Percentiles rank a stretch among this genome's conserved stretches.
Evolutionary conservation across 2,888 invertebrate species (phyloP).

Genomic region (Tachina fera): DNA sequence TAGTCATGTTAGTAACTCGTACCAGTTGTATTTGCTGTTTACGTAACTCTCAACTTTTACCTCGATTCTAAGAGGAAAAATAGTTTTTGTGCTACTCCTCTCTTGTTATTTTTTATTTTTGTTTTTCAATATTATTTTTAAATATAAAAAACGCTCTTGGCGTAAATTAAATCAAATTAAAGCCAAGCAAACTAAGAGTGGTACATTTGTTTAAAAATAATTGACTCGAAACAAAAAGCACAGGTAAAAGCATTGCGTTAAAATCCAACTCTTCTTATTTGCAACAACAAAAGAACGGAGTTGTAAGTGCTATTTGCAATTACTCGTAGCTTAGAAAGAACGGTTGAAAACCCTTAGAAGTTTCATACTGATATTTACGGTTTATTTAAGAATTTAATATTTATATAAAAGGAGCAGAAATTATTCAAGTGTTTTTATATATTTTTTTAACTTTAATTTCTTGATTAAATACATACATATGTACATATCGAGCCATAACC

Average conservation of each 20-base stretch:
- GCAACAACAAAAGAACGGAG: neutral
- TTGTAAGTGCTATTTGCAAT: neutral
- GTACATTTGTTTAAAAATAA: constrained; percentile 21
- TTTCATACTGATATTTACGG: neutral
- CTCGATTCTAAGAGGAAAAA: neutral
- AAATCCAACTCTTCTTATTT: neutral
- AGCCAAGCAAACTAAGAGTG: constrained; percentile 53
- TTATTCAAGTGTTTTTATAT: no score
- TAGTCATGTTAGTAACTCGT: no score
- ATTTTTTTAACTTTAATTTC: no score
- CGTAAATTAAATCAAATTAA: constrained; percentile 69
- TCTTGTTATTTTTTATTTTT: constrained; percentile 2
- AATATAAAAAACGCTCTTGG: constrained; percentile 59
- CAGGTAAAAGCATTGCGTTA: neutral
- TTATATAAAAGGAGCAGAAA: no score
- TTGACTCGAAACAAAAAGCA: neutral
- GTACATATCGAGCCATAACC: no score
- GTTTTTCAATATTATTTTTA: constrained; percentile 32
- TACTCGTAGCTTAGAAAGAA: neutral
- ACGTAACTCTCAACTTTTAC: constrained; percentile 32
- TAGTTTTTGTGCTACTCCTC: neutral
- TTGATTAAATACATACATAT: no score
- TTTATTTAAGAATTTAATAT: neutral
- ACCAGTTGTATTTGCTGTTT: constrained; percentile 20
- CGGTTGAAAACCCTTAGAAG: neutral